A percentile compares a stretch with the other conserved stretches of the same genome.
These are phyloP conservation scores for Scaptomyza montana DNA, from an alignment of 1,140 invertebrate genomes.

Conservation along the genomic window DNA sequence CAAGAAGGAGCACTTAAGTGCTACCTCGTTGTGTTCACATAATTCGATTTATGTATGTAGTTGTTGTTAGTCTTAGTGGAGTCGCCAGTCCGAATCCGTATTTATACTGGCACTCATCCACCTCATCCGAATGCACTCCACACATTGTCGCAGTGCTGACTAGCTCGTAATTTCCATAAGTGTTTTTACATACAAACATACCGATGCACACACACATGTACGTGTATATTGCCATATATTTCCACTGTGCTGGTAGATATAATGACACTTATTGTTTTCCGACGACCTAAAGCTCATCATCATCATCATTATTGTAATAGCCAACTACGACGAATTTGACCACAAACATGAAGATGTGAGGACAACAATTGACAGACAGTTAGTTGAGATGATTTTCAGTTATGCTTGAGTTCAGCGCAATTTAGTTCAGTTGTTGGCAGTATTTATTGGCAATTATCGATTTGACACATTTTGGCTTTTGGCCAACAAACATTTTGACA, in stretches of 20 bases:
- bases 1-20: slow-evolving; percentile 70
- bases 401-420: not conserved
- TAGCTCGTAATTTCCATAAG: slow-evolving; percentile 56
- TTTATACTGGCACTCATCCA: slow-evolving; percentile 1
- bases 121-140: slow-evolving; percentile 17
- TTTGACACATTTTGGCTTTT: slow-evolving; percentile 72
- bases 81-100: slow-evolving; percentile 18
- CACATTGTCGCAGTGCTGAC: slow-evolving; percentile 40
- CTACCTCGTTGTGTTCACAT: slow-evolving; percentile 67
- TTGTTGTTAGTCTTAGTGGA: slow-evolving; percentile 4
- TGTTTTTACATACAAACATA: slow-evolving; percentile 24
- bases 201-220: too few species aligned
- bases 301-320: not conserved
- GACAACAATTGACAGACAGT: slow-evolving; percentile 14
- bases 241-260: slow-evolving; percentile 39
- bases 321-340: slow-evolving; percentile 1
- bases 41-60: slow-evolving; percentile 71
- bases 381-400: slow-evolving; percentile 1
- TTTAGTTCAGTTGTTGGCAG: slow-evolving; percentile 6
- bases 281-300: slow-evolving; percentile 19
- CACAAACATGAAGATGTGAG: slow-evolving; percentile 9
- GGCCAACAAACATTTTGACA: slow-evolving; percentile 71
- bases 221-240: slow-evolving; percentile 41
- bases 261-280: slow-evolving; percentile 56
- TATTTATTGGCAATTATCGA: slow-evolving; percentile 75